Conservation (phyloP, 2,113 vertebrate genomes). For the Orycteropus afer region DNA sequence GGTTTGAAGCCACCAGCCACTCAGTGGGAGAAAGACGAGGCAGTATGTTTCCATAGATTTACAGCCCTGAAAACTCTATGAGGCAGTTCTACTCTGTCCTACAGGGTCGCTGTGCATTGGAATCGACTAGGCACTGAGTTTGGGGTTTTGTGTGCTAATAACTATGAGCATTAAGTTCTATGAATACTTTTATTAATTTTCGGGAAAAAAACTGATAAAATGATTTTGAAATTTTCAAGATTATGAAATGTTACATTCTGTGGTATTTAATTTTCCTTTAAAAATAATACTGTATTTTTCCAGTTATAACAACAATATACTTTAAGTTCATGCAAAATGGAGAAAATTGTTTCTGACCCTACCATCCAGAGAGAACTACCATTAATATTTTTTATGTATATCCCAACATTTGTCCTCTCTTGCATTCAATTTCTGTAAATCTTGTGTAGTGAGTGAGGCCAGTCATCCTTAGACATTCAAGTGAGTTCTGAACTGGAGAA, state of each 20-base stretch:
- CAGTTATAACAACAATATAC: slow-evolving; percentile 19
- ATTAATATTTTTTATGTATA: not conserved
- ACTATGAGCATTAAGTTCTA: not conserved
- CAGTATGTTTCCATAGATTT: too few species aligned
- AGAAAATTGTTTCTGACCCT: slow-evolving; percentile 10
- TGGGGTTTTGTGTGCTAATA: not conserved
- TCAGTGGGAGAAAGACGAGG: too few species aligned
- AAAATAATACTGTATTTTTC: slow-evolving; percentile 43
- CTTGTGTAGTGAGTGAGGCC: not conserved
- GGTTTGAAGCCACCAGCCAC: too few species aligned
- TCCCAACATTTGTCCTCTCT: not conserved
- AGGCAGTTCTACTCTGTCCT: too few species aligned
- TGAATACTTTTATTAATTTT: not conserved
- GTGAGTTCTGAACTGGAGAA: not conserved
- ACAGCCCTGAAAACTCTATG: too few species aligned
- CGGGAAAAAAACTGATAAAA: not conserved
- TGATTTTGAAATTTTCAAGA: slow-evolving; percentile 26
- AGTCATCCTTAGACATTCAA: not conserved
- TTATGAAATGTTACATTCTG: not conserved
- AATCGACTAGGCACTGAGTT: too few species aligned
- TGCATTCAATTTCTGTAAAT: slow-evolving; percentile 10
- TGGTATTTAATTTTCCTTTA: slow-evolving; percentile 33
- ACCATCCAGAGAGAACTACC: not conserved
- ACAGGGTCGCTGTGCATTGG: too few species aligned
- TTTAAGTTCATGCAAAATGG: slow-evolving; percentile 47